A percentile compares a stretch with the other conserved stretches of the same genome.
These are phyloP conservation scores for Eumacrocentrus americanus DNA, from an alignment of 2,888 invertebrate genomes.

Conservation along the genomic window DNA sequence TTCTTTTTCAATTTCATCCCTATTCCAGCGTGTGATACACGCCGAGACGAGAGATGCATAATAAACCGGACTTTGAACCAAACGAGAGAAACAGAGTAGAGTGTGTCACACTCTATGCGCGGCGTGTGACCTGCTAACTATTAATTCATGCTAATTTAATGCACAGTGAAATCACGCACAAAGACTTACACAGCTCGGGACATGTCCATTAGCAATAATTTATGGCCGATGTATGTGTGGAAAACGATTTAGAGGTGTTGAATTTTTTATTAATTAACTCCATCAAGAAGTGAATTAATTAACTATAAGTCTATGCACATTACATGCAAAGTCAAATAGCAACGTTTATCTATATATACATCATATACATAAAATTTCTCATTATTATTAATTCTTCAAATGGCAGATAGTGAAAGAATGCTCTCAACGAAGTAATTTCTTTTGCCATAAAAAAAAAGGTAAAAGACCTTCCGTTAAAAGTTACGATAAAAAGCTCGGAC, in stretches of 20 bases:
- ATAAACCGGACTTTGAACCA: conserved; percentile 19
- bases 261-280: not conserved
- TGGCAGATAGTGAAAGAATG: too few species aligned
- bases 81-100: too few species aligned
- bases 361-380: too few species aligned
- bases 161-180: conserved; percentile 20
- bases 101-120: not conserved
- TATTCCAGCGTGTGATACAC: not conserved
- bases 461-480: too few species aligned
- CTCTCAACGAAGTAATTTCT: too few species aligned
- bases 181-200: not conserved
- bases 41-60: not conserved
- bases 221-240: not conserved
- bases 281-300: too few species aligned
- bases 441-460: too few species aligned
- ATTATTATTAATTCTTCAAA: too few species aligned
- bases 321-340: too few species aligned
- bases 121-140: conserved; percentile 9
- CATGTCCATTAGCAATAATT: not conserved
- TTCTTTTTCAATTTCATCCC: not conserved
- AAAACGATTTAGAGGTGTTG: not conserved
- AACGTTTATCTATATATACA: too few species aligned
- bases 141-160: conserved; percentile 20
- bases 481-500: too few species aligned
- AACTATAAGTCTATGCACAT: too few species aligned